Conservation (phyloP, 2,888 invertebrate genomes). For the Dryomyza anilis region DNA sequence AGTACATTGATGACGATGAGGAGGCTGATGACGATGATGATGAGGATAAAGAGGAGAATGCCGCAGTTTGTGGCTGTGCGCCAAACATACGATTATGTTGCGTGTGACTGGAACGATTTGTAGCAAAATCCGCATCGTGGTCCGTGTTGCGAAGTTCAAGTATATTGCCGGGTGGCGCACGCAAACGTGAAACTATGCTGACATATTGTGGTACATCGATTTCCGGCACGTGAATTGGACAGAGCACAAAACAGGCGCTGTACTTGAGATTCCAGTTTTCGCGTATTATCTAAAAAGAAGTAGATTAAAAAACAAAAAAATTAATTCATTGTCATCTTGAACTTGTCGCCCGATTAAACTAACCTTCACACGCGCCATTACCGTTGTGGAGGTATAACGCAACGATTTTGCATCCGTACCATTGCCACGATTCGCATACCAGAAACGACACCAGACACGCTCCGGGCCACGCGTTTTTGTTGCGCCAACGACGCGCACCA, state of each 20-base stretch:
- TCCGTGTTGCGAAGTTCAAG: conserved; percentile 69
- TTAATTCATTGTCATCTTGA: neutral
- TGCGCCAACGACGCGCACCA: conserved; percentile 82
- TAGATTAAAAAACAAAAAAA: conserved; percentile 26
- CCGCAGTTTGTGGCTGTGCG: neutral
- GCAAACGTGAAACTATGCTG: conserved; percentile 70
- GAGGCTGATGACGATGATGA: neutral
- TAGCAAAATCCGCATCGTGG: conserved; percentile 57
- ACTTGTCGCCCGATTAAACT: too few species aligned
- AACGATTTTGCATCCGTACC: conserved; percentile 29
- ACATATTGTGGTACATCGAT: conserved; percentile 70
- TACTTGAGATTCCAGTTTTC: conserved; percentile 95
- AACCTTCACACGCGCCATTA: conserved; percentile 78
- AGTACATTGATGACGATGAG: conserved; percentile 15
- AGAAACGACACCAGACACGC: conserved; percentile 79
- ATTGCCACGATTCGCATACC: conserved; percentile 64
- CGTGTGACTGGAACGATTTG: conserved; percentile 28
- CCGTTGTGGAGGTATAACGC: conserved; percentile 67
- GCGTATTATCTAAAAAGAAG: conserved; percentile 71
- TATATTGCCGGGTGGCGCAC: conserved; percentile 69
- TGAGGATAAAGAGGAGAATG: conserved; percentile 13
- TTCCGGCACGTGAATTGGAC: conserved; percentile 70
- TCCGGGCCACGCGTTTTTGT: conserved; percentile 87
- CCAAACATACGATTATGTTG: neutral
- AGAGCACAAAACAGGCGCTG: conserved; percentile 87